Percentiles rank a stretch among this genome's conserved stretches.
Evolutionary conservation across 2,888 invertebrate species (phyloP).

Genomic region (Tortricodes alternella): DNA sequence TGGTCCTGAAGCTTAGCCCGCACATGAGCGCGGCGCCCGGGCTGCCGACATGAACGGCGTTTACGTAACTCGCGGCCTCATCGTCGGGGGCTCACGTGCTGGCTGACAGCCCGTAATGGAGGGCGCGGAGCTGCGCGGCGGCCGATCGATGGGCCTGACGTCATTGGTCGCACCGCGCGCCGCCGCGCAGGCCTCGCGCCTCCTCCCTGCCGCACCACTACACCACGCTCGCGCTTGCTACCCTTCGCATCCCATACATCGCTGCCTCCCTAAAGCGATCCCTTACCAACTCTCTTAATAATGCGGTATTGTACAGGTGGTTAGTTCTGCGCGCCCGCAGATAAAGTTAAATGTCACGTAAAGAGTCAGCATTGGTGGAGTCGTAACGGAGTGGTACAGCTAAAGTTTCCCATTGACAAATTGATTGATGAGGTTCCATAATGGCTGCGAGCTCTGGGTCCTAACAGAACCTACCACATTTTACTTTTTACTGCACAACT

Average conservation of each 20-base stretch:
- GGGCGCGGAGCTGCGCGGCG: constrained; percentile 39
- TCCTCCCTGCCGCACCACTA: constrained; percentile 16
- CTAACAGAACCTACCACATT: too few species aligned
- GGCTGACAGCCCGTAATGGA: constrained; percentile 47
- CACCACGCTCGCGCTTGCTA: background rate
- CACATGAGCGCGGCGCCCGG: constrained; percentile 89
- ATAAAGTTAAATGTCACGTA: constrained; percentile 15
- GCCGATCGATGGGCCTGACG: constrained; percentile 73
- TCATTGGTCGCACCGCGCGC: constrained; percentile 52
- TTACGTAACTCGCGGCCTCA: constrained; percentile 61
- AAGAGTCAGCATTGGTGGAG: constrained; percentile 35
- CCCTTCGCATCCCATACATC: constrained; percentile 38
- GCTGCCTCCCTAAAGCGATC: constrained; percentile 16
- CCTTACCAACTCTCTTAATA: background rate
- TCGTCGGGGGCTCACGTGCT: constrained; percentile 51
- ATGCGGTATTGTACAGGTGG: constrained; percentile 27
- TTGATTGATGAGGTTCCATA: constrained; percentile 59
- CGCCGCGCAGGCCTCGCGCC: constrained; percentile 43
- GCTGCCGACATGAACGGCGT: constrained; percentile 54
- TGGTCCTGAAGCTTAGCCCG: constrained; percentile 97
- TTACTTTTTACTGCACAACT: too few species aligned
- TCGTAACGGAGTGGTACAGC: constrained; percentile 43
- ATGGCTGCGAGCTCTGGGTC: constrained; percentile 32
- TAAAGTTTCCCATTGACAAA: constrained; percentile 65
- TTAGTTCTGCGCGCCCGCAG: background rate